These are phyloP conservation scores for Helicoverpa zea DNA, from an alignment of 1,140 invertebrate genomes.

Conservation along the genomic window DNA sequence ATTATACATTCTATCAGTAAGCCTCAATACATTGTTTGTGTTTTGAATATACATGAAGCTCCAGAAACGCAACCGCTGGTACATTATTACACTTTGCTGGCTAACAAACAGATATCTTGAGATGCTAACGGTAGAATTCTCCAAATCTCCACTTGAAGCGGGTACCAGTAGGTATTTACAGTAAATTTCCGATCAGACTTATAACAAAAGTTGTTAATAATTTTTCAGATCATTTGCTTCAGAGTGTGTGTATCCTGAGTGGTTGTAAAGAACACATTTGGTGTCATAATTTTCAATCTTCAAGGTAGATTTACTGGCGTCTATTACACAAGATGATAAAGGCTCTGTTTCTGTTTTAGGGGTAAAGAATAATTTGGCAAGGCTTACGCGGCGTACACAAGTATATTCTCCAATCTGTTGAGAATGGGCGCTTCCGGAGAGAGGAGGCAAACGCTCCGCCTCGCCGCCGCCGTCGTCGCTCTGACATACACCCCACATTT, in stretches of 20 bases:
- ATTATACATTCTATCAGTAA: neutral
- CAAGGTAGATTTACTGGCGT: slow-evolving; percentile 58
- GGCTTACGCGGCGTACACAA: slow-evolving; percentile 55
- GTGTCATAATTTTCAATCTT: slow-evolving; percentile 62
- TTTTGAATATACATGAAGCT: neutral
- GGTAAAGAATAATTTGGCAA: slow-evolving; percentile 72
- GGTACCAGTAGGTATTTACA: neutral
- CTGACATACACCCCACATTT: slow-evolving; percentile 75
- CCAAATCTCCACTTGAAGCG: neutral
- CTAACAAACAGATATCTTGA: slow-evolving; percentile 17
- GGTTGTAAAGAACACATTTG: slow-evolving; percentile 16
- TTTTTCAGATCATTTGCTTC: neutral
- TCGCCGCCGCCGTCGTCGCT: slow-evolving; percentile 59
- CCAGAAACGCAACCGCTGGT: neutral
- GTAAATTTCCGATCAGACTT: no score
- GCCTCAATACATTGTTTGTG: no score
- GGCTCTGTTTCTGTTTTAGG: slow-evolving; percentile 61
- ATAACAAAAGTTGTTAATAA: neutral
- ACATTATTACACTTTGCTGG: slow-evolving; percentile 1
- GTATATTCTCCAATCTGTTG: slow-evolving; percentile 66
- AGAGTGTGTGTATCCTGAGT: neutral
- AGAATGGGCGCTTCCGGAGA: slow-evolving; percentile 60
- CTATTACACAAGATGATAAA: slow-evolving; percentile 60
- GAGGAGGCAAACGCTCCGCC: slow-evolving; percentile 53
- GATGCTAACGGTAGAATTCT: slow-evolving; percentile 7